Base-by-base conservation (phyloP, 1,140 invertebrate species). In the Saccostrea cuccullata region DNA sequence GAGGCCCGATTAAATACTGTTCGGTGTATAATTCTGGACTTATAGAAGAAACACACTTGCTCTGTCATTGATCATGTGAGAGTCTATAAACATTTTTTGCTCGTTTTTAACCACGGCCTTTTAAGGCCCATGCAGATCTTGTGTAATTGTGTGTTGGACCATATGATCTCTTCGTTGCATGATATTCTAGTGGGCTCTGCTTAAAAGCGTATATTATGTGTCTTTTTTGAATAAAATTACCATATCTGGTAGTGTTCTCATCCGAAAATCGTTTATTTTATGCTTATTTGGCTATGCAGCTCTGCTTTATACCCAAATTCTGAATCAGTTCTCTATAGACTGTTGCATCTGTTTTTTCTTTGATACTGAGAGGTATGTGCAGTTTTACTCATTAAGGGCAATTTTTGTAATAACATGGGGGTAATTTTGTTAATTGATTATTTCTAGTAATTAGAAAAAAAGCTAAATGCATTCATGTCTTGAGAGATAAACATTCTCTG, bases 151-250 rank as follows among this genome's bases (percentile, higher is more conserved):
- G 70, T 30, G 26, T 26, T 77, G 70, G 26, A 77, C 26, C 70
- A 77, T 77, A 30, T 77, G 70, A 77, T 77, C 70, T 30, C 23
- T 12, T 36, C 70, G 30, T 77, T 30, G 70, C 70, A 77, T 77
- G 70, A 5, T 15, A 77, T 77, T 77, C 70, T 77, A 77, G 70
- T 77, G 30, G 70, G 23, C 26, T 77, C 70, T 36, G 70, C 70
- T 77, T 77, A 77, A 36, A 77, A 77, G 70, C 26, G 13, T 77
- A 77, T 77, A 77, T 77, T 77, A 77, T 36, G 70, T 77, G 70
- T 30, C 23, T 36, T 77, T 77, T 77, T 77, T 77, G 70, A 77
- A 77, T 77, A 77, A 77, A 77, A 77, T 77, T 77, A 77, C 70
- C 70, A 77, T 77, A 77, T 77, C 70, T 77, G 70, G 70, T 30